Conservation (phyloP, 2,113 vertebrate species). For the Chaenogobius annularis region DNA sequence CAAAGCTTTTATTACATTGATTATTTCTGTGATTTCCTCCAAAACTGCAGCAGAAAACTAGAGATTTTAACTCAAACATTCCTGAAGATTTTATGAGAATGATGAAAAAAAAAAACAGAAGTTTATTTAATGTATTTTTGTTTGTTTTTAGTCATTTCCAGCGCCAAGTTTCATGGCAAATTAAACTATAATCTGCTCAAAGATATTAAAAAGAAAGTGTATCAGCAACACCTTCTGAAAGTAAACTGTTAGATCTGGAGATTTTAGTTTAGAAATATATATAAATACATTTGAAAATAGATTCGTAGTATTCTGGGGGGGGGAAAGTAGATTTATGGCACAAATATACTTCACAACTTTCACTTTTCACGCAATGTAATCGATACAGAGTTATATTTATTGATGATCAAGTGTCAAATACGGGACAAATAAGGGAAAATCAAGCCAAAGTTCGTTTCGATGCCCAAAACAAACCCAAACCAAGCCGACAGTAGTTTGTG, state of each 20-base stretch:
- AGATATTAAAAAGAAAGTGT: not conserved
- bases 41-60: not conserved
- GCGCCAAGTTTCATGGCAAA: not conserved
- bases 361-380: not conserved
- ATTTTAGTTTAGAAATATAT: not conserved
- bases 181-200: not conserved
- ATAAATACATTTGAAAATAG: not conserved
- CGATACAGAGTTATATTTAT: not conserved
- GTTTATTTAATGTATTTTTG: not conserved
- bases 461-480: not conserved
- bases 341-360: not conserved
- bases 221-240: not conserved
- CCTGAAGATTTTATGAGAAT: slow-evolving; percentile 2
- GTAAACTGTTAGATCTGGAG: not conserved
- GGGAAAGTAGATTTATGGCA: not conserved
- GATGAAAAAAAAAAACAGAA: not conserved
- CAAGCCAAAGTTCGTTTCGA: not conserved
- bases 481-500: not conserved
- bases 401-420: not conserved
- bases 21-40: not conserved
- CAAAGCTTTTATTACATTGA: not conserved
- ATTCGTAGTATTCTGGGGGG: not conserved
- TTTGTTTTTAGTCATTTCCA: not conserved
- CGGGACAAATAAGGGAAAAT: slow-evolving; percentile 2
- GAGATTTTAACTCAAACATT: slow-evolving; percentile 4